Conservation (phyloP, 2,888 invertebrate species). For the Acheta domesticus region DNA sequence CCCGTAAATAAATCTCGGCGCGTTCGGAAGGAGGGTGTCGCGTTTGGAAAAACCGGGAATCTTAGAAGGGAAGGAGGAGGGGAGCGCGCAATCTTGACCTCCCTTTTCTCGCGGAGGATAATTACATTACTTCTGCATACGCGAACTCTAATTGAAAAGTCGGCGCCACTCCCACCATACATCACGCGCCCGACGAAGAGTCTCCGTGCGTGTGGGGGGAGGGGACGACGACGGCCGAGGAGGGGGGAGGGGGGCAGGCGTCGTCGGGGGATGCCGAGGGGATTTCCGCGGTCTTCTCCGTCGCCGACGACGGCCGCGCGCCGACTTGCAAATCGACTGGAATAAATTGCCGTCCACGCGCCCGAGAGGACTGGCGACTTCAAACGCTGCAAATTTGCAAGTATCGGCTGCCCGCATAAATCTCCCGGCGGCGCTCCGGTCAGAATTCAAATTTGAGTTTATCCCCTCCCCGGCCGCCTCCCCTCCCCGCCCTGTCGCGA, state of each 20-base stretch:
- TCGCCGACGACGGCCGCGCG: background rate
- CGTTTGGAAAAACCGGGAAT: background rate
- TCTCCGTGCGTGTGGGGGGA: background rate
- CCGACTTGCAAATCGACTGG: conserved; percentile 18
- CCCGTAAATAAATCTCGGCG: background rate
- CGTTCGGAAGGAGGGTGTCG: background rate
- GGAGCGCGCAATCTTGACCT: background rate
- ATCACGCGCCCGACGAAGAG: background rate
- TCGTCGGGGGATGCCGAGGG: background rate
- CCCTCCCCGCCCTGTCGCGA: background rate
- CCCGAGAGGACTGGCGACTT: background rate
- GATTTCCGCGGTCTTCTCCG: conserved; percentile 18
- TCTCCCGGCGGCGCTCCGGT: background rate
- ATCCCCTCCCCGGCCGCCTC: conserved; percentile 20
- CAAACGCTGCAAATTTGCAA: conserved; percentile 1
- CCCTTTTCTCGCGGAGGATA: background rate
- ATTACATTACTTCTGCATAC: conserved; percentile 18
- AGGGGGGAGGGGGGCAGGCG: background rate
- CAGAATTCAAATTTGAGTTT: conserved; percentile 18
- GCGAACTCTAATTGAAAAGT: conserved; percentile 18
- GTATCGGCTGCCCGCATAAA: background rate
- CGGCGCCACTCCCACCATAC: background rate
- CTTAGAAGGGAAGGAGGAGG: background rate
- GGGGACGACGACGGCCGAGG: background rate
- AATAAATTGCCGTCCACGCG: conserved; percentile 6